Evolutionary conservation across 1,140 invertebrate species (phyloP).

Genomic region (Cotesia glomerata): DNA sequence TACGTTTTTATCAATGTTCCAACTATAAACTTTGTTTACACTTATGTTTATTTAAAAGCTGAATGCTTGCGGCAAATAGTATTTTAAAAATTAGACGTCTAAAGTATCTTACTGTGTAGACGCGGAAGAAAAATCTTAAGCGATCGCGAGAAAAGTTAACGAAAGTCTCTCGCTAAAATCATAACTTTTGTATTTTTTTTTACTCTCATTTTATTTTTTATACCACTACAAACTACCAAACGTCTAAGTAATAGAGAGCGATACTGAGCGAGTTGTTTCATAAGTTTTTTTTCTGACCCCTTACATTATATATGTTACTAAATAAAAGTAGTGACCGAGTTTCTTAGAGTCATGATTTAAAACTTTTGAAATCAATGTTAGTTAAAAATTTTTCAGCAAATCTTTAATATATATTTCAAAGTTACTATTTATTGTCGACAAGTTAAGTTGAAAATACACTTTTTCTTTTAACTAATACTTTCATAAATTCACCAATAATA

Average conservation of each 20-base stretch:
- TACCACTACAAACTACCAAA: constrained; percentile 8
- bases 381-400: constrained; percentile 16
- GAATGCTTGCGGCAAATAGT: no score
- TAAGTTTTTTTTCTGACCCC: constrained; percentile 16
- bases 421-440: not conserved
- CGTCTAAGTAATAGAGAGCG: constrained; percentile 18
- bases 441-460: not conserved
- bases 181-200: not conserved
- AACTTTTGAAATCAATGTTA: constrained; percentile 16
- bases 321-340: constrained; percentile 21
- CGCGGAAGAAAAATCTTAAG: constrained; percentile 9
- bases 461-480: not conserved
- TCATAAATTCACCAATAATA: not conserved
- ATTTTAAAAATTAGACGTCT: no score
- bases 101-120: not conserved
- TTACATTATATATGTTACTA: not conserved
- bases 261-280: not conserved
- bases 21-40: not conserved
- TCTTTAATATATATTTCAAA: not conserved
- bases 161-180: not conserved
- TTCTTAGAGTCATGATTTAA: constrained; percentile 25
- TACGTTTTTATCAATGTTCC: constrained; percentile 45
- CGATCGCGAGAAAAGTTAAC: constrained; percentile 1
- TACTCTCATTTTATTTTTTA: constrained; percentile 16
- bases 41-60: no score